A percentile compares a stretch with the other conserved stretches of the same genome.
Evolutionary conservation across 2,113 vertebrate species (phyloP).

Genomic region (Galemys pyrenaicus): DNA sequence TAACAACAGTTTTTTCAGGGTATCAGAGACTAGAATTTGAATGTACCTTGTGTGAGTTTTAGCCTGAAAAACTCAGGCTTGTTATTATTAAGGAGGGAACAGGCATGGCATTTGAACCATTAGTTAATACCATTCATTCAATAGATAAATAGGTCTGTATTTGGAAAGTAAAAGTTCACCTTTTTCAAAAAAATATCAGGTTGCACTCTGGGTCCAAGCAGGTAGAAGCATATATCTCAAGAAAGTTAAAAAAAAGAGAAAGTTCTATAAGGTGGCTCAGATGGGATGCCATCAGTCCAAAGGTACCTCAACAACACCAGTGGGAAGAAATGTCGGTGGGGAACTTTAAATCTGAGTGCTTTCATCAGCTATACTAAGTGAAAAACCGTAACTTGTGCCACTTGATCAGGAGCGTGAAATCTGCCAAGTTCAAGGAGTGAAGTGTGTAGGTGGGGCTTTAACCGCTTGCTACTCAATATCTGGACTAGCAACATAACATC

Average conservation of each 20-base stretch:
- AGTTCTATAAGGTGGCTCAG: neutral
- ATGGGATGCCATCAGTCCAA: neutral
- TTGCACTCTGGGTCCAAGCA: neutral
- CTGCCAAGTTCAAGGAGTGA: neutral
- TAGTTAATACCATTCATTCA: neutral
- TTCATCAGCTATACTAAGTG: neutral
- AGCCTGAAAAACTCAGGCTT: neutral
- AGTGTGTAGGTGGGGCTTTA: neutral
- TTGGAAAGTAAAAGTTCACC: neutral
- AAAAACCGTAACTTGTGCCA: neutral
- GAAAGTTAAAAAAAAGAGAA: neutral
- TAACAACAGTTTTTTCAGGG: constrained; percentile 13
- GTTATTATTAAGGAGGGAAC: neutral
- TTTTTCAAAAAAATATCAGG: neutral
- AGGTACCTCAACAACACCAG: neutral
- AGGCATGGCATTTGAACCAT: neutral
- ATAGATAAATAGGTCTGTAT: neutral
- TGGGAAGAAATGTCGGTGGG: neutral
- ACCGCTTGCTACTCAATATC: neutral
- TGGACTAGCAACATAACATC: neutral
- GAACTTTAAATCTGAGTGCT: constrained; percentile 39
- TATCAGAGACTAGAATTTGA: neutral
- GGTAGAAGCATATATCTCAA: neutral
- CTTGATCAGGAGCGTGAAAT: neutral
- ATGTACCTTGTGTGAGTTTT: neutral